Base-by-base conservation (phyloP, 2,113 vertebrate species). In the Scatophagus argus region DNA sequence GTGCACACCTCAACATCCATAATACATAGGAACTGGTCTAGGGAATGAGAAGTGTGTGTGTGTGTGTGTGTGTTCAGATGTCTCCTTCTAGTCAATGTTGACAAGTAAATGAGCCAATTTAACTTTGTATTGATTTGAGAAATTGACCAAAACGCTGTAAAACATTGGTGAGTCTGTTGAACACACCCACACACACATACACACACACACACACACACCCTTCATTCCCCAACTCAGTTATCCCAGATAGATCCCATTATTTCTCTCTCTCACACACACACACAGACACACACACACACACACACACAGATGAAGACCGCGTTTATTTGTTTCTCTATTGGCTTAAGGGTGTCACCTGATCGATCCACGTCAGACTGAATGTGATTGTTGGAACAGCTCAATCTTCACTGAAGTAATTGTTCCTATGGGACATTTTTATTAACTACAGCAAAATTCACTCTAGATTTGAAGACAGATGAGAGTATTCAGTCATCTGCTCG, bases 51-150 rank as follows among this genome's bases (percentile, higher is more conserved):
- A 10, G 46, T 32, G 49, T 34, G 3, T 13, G 13, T 8, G 8
- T 41, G 46, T 75, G 12, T 55, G 23, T 59, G 31, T 56, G 49
- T 52, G 47, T 49, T 29, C 0, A 34, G 6, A 11, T 44, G 32
- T 61, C 36, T 60, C 27, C n/a, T 36, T 6, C 52, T 27, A 12
- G 47, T 16, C 32, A 41, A 36, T 6, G 21, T 25, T 32, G 19
- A 34, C 29, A 69, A 68, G 56, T 79, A 76, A 82, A 79, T 79
- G n/a, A 81, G 49, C 19, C 58, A 62, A 77, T 82, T 86, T 58
- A 67, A 56, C 68, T 4, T 6, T 2, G 27, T 72, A 81, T 86
- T 72, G 78, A 86, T 84, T 67, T 16, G 34, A 72, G 52, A 74
- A 74, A 69, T 73, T 25, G 27, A 75, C 55, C 54, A 29, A 74